Evolutionary conservation across 2,888 invertebrate genomes (phyloP), one percentile per base, ranked within the genome.

Genomic region (Troglohyphantes excavatus): DNA sequence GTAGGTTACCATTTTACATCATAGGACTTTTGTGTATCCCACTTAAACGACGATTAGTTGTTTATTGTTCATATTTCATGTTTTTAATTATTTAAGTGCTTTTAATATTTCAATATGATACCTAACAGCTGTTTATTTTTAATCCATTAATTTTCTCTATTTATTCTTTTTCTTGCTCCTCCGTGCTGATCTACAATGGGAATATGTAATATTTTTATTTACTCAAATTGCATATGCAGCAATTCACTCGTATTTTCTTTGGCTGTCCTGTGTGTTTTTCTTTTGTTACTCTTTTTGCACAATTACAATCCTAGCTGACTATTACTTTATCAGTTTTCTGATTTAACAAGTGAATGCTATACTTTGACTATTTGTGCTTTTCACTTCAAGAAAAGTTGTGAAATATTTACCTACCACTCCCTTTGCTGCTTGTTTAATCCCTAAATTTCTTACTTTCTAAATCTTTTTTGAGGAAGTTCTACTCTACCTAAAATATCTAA

Each of bases 121-220:
- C 17, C 53, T 65, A 23, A 43, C 23, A n/a, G 23, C 7, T 65
- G 26, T 43, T 9, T 65, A 33, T 78, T 76, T 29, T 65, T 78
- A 46, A 63, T 67, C 19, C 11, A 61, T 0, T 68, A 72, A 43
- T 82, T 61, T 82, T 39, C 61, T 53, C 13, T 72, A 59, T 70
- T 85, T 73, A 43, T 72, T 73, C 46, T 46, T 67, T 39, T 73
- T 87, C 68, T 63, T 87, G 72, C 76, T 53, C 87, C 46, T 67
- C 87, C 79, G 43, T 63, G 86, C 78, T 78, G 85, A 23, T 86
- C 78, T 63, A 39, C 39, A 61, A 63, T 86, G 86, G 86, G 19
- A 78, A 86, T 61, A 87, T 53, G 63, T 63, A 87, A 79, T 29
- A 46, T 21, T 79, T 87, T 73, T 78, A 33, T 70, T 65, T 63